Conservation (phyloP, 2,113 vertebrate species). For the Chelonoidis abingdonii region DNA sequence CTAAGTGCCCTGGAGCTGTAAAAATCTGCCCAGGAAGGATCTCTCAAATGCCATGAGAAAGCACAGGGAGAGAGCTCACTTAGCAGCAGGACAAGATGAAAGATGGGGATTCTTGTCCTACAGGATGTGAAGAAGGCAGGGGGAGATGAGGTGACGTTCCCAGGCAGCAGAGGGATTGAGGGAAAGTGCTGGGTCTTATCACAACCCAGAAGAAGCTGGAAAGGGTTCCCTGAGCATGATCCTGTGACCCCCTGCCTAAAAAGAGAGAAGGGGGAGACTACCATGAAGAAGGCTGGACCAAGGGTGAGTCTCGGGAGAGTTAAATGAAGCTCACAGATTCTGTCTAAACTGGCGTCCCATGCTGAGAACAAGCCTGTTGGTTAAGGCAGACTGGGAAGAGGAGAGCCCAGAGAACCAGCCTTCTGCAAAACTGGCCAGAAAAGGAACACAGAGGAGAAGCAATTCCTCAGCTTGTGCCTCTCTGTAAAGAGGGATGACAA, state of each 20-base stretch:
- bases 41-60: not conserved
- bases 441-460: not conserved
- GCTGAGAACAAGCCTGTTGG: not conserved
- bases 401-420: not conserved
- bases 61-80: not conserved
- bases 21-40: not conserved
- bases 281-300: not conserved
- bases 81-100: not conserved
- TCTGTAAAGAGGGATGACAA: not conserved
- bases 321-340: not conserved
- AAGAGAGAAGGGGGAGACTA: not conserved
- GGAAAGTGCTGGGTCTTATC: not conserved
- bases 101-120: not conserved
- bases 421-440: not conserved
- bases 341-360: not conserved
- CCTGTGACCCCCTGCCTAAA: not conserved
- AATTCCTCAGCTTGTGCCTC: not conserved
- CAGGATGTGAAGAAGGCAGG: not conserved
- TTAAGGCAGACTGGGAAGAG: not conserved
- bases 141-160: not conserved
- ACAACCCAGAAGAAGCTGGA: not conserved
- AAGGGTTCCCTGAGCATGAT: not conserved
- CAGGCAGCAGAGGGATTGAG: not conserved
- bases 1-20: not conserved
- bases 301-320: not conserved